Percentiles rank a stretch among this genome's conserved stretches.
Conservation (phyloP, 2,888 invertebrate genomes). For the Exephanes ischioxanthus region DNA sequence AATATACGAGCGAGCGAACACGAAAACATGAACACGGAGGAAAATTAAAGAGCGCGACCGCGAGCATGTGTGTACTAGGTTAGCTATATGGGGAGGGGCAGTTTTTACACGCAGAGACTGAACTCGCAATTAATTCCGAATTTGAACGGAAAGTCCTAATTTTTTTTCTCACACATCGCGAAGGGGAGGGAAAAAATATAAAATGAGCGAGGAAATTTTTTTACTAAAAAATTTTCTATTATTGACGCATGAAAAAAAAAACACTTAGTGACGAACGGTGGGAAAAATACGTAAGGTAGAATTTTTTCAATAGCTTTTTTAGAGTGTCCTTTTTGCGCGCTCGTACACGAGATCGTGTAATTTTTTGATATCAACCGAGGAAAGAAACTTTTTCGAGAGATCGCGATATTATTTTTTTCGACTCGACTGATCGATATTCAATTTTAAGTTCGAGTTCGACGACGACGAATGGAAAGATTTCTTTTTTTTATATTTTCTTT, state of each 20-base stretch:
- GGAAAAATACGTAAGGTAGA: constrained; percentile 3
- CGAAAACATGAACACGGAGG: background rate
- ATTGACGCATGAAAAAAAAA: background rate
- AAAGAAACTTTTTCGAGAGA: background rate
- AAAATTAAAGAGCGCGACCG: background rate
- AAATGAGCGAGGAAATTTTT: background rate
- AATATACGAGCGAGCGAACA: background rate
- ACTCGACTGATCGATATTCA: background rate
- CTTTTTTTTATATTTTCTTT: background rate
- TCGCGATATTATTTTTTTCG: constrained; percentile 3
- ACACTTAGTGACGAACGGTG: background rate
- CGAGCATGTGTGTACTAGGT: constrained; percentile 1
- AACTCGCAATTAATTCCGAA: constrained; percentile 26
- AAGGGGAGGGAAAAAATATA: background rate
- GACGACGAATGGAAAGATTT: background rate
- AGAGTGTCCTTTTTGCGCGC: background rate
- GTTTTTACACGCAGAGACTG: constrained; percentile 18
- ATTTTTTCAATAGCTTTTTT: constrained; percentile 31
- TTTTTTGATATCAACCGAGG: background rate
- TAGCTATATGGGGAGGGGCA: background rate
- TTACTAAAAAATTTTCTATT: constrained; percentile 28
- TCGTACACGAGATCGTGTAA: background rate
- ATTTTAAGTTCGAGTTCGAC: constrained; percentile 9
- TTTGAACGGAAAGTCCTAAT: constrained; percentile 9
- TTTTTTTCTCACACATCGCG: constrained; percentile 18